Evolutionary conservation across 2,113 vertebrate genomes (phyloP).

Genomic region (Beaufortia kweichowensis): DNA sequence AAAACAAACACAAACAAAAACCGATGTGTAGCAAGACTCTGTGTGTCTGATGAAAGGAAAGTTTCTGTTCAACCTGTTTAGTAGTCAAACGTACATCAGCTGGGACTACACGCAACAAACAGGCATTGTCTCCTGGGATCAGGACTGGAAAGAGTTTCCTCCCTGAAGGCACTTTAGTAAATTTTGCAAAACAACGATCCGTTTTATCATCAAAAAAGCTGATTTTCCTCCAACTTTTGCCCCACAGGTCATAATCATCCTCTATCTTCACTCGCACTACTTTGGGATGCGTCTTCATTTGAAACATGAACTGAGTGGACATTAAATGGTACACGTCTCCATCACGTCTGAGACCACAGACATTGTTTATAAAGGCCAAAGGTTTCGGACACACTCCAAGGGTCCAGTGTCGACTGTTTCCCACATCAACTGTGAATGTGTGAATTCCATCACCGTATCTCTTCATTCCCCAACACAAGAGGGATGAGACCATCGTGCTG

Average conservation of each 20-base stretch:
- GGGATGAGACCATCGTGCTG: slow-evolving; percentile 3
- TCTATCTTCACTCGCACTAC: not conserved
- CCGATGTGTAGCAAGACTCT: not conserved
- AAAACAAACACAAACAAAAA: not conserved
- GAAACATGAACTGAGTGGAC: not conserved
- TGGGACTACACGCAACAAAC: not conserved
- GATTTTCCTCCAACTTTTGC: not conserved
- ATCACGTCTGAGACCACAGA: slow-evolving; percentile 57
- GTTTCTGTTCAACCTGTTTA: not conserved
- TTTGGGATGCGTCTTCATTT: not conserved
- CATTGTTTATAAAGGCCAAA: slow-evolving; percentile 43
- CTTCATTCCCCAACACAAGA: slow-evolving; percentile 17
- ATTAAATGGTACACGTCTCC: not conserved
- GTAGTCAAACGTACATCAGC: not conserved
- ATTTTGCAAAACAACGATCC: not conserved
- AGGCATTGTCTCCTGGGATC: not conserved
- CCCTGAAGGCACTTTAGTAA: not conserved
- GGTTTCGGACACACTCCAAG: slow-evolving; percentile 52
- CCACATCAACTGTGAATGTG: slow-evolving; percentile 52
- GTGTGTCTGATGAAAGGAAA: not conserved
- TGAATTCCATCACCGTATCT: not conserved
- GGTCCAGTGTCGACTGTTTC: slow-evolving; percentile 53
- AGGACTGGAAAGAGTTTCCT: slow-evolving; percentile 17
- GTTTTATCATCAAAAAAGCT: slow-evolving; percentile 11
- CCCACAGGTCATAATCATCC: too few relatives aligned